These are phyloP conservation scores for Halcyon senegalensis DNA, from an alignment of 2,113 vertebrate species.

Conservation along the genomic window DNA sequence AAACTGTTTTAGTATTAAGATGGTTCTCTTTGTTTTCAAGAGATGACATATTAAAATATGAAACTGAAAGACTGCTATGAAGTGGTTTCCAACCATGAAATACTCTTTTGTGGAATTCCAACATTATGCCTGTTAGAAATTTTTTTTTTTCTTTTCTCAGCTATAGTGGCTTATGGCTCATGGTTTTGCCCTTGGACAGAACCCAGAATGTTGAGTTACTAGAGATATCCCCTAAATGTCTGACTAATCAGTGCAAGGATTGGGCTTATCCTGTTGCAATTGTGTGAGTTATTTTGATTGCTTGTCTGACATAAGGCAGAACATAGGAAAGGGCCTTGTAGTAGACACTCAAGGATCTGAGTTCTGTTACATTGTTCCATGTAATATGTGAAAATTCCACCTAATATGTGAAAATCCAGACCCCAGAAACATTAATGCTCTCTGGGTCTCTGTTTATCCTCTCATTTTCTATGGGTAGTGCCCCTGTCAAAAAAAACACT, in stretches of 20 bases:
- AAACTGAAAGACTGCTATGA: constrained; percentile 8
- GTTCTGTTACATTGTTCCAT: background rate
- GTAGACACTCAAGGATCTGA: background rate
- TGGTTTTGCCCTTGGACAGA: background rate
- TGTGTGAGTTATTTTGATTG: background rate
- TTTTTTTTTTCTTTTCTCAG: background rate
- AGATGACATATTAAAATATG: constrained; percentile 13
- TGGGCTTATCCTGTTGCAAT: background rate
- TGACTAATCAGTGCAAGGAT: background rate
- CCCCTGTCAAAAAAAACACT: background rate
- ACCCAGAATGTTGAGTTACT: background rate
- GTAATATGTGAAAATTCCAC: background rate
- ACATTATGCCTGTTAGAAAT: background rate
- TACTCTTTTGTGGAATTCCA: background rate
- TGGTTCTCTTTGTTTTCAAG: constrained; percentile 34
- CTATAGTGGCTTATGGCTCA: background rate
- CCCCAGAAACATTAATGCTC: background rate
- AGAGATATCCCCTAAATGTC: background rate
- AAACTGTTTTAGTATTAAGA: constrained; percentile 44
- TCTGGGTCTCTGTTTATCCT: background rate
- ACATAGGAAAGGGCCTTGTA: background rate
- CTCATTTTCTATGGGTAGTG: background rate
- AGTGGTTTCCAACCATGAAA: background rate
- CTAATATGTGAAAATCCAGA: background rate
- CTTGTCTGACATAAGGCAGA: background rate